Conservation (phyloP, 1,140 invertebrate genomes). For the Andrena cerasifolii region DNA sequence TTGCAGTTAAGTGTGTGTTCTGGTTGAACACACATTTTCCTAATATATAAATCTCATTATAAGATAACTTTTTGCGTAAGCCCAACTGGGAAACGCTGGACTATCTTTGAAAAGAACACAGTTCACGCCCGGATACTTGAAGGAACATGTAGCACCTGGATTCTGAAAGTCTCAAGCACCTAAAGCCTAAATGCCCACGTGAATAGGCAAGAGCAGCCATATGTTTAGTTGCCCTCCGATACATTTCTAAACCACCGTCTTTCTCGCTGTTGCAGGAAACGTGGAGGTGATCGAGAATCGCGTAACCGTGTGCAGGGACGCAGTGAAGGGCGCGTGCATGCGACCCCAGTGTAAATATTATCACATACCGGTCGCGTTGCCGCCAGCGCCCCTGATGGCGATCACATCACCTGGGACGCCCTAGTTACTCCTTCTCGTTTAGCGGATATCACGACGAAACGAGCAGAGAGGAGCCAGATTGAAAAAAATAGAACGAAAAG, state of each 20-base stretch:
- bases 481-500: slow-evolving; percentile 1
- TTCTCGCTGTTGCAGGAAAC: slow-evolving; percentile 87
- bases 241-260: not conserved
- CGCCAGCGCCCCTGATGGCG: slow-evolving; percentile 87
- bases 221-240: not conserved
- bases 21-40: too few species aligned
- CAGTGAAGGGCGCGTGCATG: slow-evolving; percentile 94
- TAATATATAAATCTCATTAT: too few species aligned
- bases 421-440: slow-evolving; percentile 72
- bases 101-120: too few species aligned
- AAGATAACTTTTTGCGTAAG: too few species aligned
- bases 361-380: slow-evolving; percentile 93
- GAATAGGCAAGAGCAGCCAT: too few species aligned
- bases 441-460: slow-evolving; percentile 55
- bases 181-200: too few species aligned
- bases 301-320: slow-evolving; percentile 96
- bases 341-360: slow-evolving; percentile 96
- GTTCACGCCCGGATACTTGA: too few species aligned
- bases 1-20: too few species aligned
- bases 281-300: slow-evolving; percentile 96
- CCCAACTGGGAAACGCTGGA: too few species aligned
- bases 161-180: too few species aligned
- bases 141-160: too few species aligned
- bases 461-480: slow-evolving; percentile 28
- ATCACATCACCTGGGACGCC: slow-evolving; percentile 81